Evolutionary conservation across 2,888 invertebrate genomes (phyloP).

Genomic region (Xestia c-nigrum): DNA sequence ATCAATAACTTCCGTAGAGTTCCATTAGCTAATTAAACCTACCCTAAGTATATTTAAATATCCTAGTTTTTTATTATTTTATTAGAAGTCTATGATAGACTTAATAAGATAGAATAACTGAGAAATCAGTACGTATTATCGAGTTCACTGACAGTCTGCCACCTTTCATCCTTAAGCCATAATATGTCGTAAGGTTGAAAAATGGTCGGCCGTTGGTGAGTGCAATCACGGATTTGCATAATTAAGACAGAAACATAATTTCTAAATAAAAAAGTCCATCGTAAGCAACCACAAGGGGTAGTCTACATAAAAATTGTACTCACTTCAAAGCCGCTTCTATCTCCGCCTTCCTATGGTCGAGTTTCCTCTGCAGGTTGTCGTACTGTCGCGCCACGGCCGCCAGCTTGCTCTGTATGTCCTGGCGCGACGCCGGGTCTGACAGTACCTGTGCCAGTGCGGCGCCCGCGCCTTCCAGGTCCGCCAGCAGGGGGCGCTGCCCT

Average conservation of each 20-base stretch:
- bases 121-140: too few relatives aligned
- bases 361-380: slow-evolving; percentile 96
- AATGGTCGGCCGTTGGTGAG: too few relatives aligned
- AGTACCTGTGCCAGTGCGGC: slow-evolving; percentile 96
- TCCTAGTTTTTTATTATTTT: too few relatives aligned
- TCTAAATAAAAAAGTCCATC: too few relatives aligned
- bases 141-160: too few relatives aligned
- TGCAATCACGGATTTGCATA: too few relatives aligned
- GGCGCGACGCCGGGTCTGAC: slow-evolving; percentile 96
- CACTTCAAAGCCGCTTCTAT: slow-evolving; percentile 94
- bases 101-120: too few relatives aligned
- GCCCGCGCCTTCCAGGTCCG: slow-evolving; percentile 97
- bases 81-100: too few relatives aligned
- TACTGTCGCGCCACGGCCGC: slow-evolving; percentile 96
- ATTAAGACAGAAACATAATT: too few relatives aligned
- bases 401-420: slow-evolving; percentile 97
- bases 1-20: background rate
- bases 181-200: too few relatives aligned
- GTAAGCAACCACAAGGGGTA: background rate
- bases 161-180: too few relatives aligned
- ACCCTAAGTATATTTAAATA: background rate
- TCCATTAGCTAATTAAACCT: background rate
- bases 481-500: slow-evolving; percentile 96
- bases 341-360: slow-evolving; percentile 97
- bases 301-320: slow-evolving; percentile 64